Evolutionary conservation across 2,888 invertebrate genomes (phyloP), one percentile per base, ranked within the genome.

Genomic region (Drepanosiphum platanoidis): DNA sequence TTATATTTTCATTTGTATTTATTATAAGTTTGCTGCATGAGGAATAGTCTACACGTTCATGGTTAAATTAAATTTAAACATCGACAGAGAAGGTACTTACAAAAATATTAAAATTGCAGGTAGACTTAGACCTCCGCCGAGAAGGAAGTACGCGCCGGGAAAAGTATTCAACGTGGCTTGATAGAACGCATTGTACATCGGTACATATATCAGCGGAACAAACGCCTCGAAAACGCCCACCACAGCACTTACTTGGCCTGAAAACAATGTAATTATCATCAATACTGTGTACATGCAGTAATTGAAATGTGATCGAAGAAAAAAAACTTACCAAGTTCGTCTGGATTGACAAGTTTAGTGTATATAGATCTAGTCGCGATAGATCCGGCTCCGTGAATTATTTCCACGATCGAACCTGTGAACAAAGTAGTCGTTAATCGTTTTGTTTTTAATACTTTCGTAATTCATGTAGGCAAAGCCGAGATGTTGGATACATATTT

Each of bases 261-360:
- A 8, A 34, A n/a, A 61, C n/a, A n/a, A n/a, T n/a, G n/a, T n/a
- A n/a, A n/a, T n/a, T n/a, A n/a, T n/a, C n/a, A n/a, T n/a, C n/a
- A n/a, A n/a, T n/a, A n/a, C n/a, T n/a, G n/a, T n/a, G n/a, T n/a
- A n/a, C n/a, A n/a, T n/a, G n/a, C n/a, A n/a, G n/a, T n/a, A n/a
- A n/a, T n/a, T 61, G n/a, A 61, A n/a, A n/a, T n/a, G n/a, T n/a
- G n/a, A n/a, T n/a, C n/a, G n/a, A n/a, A n/a, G n/a, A n/a, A n/a
- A n/a, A n/a, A n/a, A n/a, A n/a, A n/a, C n/a, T n/a, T 83, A 84
- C 84, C 84, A 30, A 84, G 84, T 77, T 84, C 84, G n/a, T 84
- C 36, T 2, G 84, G 75, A 9, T 66, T 22, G 0, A 84, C 84
- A 3, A 84, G 77, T 36, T 84, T 84, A 22, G 84, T 84, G 39